Percentiles rank a stretch among this genome's conserved stretches.
phyloP scores from a whole-genome alignment of 2,888 invertebrate genomes.

The Eulithis testata region DNA sequence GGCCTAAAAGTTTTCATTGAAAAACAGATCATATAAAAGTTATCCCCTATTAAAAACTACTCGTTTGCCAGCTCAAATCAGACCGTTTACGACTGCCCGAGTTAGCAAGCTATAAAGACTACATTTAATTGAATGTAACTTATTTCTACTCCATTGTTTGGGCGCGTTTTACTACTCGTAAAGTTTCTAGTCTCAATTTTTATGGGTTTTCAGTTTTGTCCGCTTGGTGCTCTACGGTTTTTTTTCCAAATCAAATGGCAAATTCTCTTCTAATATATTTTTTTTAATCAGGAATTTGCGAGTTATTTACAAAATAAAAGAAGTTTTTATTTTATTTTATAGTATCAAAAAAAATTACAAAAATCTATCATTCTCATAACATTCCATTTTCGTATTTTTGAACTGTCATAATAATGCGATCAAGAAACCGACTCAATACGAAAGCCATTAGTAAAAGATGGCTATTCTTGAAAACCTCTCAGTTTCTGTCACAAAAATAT shows the following conservation, averaged over 20 bases:
- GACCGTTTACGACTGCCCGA: constrained; percentile 39
- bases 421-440: too few relatives aligned
- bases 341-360: too few relatives aligned
- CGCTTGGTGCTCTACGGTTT: not conserved
- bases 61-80: constrained; percentile 23
- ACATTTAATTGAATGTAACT: constrained; percentile 66
- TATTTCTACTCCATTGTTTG: constrained; percentile 48
- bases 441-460: not conserved
- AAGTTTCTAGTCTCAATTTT: constrained; percentile 34
- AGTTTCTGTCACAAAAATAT: constrained; percentile 5
- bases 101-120: constrained; percentile 58
- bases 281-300: too few relatives aligned
- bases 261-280: too few relatives aligned
- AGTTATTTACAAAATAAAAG: too few relatives aligned
- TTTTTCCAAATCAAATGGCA: too few relatives aligned
- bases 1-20: too few relatives aligned
- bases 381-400: too few relatives aligned
- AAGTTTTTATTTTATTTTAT: too few relatives aligned
- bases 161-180: constrained; percentile 44
- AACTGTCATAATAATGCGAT: too few relatives aligned
- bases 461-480: constrained; percentile 1
- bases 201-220: constrained; percentile 24
- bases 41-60: constrained; percentile 19
- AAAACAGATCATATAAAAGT: constrained; percentile 9
- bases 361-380: too few relatives aligned